Evolutionary conservation across 1,140 invertebrate species (phyloP).

Genomic region (Drosophila gunungcola): DNA sequence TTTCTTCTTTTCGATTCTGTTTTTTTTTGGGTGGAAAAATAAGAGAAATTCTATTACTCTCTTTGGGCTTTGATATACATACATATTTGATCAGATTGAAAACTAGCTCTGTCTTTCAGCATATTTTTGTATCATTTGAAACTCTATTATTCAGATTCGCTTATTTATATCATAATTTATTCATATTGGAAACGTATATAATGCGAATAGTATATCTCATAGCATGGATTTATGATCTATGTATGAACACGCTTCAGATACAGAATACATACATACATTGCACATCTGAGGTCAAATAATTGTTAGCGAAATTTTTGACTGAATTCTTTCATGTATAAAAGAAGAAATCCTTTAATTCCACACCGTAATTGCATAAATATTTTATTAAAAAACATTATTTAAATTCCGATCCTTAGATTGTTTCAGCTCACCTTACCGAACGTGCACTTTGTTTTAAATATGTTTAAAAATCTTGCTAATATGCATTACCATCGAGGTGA

Average conservation of each 20-base stretch:
- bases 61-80: not conserved
- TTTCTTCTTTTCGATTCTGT: no score
- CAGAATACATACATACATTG: conserved; percentile 7
- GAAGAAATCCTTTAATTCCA: no score
- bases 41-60: conserved; percentile 1
- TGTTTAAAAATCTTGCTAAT: not conserved
- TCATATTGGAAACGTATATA: conserved; percentile 4
- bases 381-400: no score
- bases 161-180: conserved; percentile 2
- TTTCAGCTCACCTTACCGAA: not conserved
- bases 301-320: not conserved
- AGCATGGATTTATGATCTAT: conserved; percentile 37
- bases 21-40: conserved; percentile 5
- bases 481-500: not conserved
- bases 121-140: conserved; percentile 1
- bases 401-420: no score
- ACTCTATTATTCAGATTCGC: not conserved
- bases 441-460: not conserved
- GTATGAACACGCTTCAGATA: conserved; percentile 19
- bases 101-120: not conserved
- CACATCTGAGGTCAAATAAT: conserved; percentile 1
- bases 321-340: no score
- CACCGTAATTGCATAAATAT: no score
- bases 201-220: conserved; percentile 38
- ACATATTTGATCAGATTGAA: conserved; percentile 3